Conservation (phyloP, 2,797 vertebrate species). For the Simalia tracyae region DNA sequence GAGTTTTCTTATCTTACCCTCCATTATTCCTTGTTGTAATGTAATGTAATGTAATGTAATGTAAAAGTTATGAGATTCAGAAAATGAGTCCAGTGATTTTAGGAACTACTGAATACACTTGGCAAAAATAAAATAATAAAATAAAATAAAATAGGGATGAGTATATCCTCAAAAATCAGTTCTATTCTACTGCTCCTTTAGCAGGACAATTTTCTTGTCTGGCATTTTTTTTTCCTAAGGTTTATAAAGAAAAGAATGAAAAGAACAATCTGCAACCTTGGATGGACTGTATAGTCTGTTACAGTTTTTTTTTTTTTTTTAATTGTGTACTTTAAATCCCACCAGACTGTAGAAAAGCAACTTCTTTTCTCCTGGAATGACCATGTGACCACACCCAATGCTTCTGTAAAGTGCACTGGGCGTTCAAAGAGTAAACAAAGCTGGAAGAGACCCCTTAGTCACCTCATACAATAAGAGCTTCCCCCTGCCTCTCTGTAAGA, state of each 20-base stretch:
- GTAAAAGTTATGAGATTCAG: not conserved
- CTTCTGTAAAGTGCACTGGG: not conserved
- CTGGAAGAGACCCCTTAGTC: not conserved
- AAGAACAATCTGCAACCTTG: not conserved
- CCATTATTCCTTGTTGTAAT: not conserved
- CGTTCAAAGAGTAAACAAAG: not conserved
- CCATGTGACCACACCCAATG: not conserved
- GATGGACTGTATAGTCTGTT: not conserved
- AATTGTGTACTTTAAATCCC: not conserved
- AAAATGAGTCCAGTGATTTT: not conserved
- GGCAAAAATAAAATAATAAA: not conserved
- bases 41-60: not conserved
- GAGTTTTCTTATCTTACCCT: not conserved
- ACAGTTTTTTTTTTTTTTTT: not conserved
- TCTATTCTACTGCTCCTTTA: not conserved
- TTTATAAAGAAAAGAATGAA: not conserved
- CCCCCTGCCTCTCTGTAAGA: not conserved
- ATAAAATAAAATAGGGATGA: not conserved
- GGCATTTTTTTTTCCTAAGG: not conserved
- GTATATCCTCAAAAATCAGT: not conserved
- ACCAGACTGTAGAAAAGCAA: not conserved
- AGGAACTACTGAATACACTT: not conserved
- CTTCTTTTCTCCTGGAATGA: not conserved
- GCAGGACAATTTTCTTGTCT: not conserved
- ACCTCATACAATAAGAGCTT: not conserved